These are phyloP conservation scores for Drosophila birchii DNA, from an alignment of 2,888 invertebrate species.

Conservation along the genomic window DNA sequence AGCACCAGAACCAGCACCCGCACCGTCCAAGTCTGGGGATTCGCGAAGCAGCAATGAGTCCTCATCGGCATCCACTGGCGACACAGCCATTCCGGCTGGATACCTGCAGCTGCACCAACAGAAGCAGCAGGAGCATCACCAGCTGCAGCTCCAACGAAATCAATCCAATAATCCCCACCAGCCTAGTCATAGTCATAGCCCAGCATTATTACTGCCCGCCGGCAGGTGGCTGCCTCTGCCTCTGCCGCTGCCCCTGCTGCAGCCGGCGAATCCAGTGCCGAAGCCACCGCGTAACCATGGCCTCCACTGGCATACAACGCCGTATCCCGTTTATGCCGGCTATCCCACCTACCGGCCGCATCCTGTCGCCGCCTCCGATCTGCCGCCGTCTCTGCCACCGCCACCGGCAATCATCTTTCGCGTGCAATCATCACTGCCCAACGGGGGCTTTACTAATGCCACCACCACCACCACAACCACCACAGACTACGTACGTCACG, in stretches of 20 bases:
- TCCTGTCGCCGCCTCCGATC: constrained; percentile 2
- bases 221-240: constrained; percentile 9
- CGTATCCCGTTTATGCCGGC: constrained; percentile 1
- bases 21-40: constrained; percentile 9
- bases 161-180: constrained; percentile 34
- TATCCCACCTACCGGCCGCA: constrained; percentile 28
- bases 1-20: constrained; percentile 30
- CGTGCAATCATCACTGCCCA: constrained; percentile 52
- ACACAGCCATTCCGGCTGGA: constrained; percentile 82
- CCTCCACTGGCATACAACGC: constrained; percentile 12
- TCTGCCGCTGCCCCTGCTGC: constrained; percentile 36
- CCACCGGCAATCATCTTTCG: constrained; percentile 58
- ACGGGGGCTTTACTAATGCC: constrained; percentile 44
- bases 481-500: constrained; percentile 84
- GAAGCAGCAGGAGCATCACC: constrained; percentile 29
- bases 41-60: constrained; percentile 64
- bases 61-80: constrained; percentile 83
- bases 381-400: constrained; percentile 20
- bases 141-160: constrained; percentile 27
- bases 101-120: constrained; percentile 52
- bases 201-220: constrained; percentile 21
- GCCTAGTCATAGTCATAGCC: constrained; percentile 74
- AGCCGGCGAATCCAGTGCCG: constrained; percentile 78
- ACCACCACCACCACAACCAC: constrained; percentile 61
- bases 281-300: constrained; percentile 81